Evolutionary conservation across 1,140 invertebrate species (phyloP).

Genomic region (Mizuhopecten yessoensis): DNA sequence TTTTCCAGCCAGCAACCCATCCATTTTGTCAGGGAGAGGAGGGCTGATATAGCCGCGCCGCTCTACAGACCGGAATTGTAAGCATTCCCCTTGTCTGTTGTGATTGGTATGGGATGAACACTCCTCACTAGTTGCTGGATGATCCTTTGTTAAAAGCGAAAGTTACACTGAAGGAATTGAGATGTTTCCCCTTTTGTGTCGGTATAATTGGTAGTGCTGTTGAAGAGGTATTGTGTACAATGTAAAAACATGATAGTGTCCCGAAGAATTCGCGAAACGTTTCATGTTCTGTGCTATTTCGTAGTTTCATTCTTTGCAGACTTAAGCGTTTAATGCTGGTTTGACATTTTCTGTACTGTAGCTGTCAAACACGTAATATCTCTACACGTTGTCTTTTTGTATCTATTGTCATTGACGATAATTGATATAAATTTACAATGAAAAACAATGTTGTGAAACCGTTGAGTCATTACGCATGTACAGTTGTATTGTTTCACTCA

Average conservation of each 20-base stretch:
- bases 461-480: too few species aligned
- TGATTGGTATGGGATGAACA: background rate
- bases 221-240: too few species aligned
- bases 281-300: background rate
- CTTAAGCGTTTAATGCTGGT: too few species aligned
- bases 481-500: too few species aligned
- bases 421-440: too few species aligned
- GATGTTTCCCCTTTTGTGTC: background rate
- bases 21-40: background rate
- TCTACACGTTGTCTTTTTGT: too few species aligned
- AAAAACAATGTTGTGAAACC: too few species aligned
- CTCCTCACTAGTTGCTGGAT: background rate
- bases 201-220: background rate
- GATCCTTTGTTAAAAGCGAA: background rate
- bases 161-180: background rate
- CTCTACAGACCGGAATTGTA: background rate
- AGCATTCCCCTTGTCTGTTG: background rate
- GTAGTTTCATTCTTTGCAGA: too few species aligned
- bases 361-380: too few species aligned
- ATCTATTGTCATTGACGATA: too few species aligned
- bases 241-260: background rate
- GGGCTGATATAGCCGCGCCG: background rate
- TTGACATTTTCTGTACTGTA: too few species aligned
- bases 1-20: constrained; percentile 29
- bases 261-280: background rate